Base-by-base conservation (phyloP, 1,140 invertebrate species). In the Dendroctonus valens region DNA sequence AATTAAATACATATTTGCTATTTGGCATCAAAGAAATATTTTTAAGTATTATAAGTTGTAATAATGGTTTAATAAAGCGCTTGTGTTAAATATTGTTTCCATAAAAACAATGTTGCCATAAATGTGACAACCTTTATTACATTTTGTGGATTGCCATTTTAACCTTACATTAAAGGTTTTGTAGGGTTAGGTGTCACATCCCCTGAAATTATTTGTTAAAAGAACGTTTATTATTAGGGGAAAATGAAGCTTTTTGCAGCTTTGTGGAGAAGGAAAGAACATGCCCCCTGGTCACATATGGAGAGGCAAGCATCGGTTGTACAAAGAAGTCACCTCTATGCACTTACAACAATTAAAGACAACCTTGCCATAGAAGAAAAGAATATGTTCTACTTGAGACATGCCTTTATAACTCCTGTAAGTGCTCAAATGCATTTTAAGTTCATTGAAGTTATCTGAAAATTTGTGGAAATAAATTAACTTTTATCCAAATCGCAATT, bases 331-430 rank as follows among this genome's bases (percentile, higher is more conserved):
- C 0, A 81, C 79, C 37, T 46, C 75, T 3, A 63, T 70, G 6
- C 79, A 82, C 26, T 74, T 85, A 42, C 44, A 72, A 5, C 71
- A 76, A 5, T 63, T 84, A 11, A 78, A 54, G 59, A 73, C 0
- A 80, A 86, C 67, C 82, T 84, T 51, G 81, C 84, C 72, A 81
- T 82, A 15, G 84, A 87, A 77, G 86, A 88, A 70, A 63, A 80
- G 65, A 87, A 86, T 65, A 87, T 88, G 86, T 76, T 87, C 12
- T 77, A 81, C 59, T 73, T 88, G n/a, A 77, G 85, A 53, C 82
- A 87, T 76, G 81, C 86, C 0, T 88, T 86, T 70, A 74, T 88
- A 57, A 86, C 84, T 3, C 50, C 70, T 15, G 84, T 84, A 76
- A 71, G 73, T 62, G 64, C 14, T 55, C 39, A 46, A 46, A 12